Conservation (phyloP, 2,888 invertebrate species). For the Serrognathus titanus region DNA sequence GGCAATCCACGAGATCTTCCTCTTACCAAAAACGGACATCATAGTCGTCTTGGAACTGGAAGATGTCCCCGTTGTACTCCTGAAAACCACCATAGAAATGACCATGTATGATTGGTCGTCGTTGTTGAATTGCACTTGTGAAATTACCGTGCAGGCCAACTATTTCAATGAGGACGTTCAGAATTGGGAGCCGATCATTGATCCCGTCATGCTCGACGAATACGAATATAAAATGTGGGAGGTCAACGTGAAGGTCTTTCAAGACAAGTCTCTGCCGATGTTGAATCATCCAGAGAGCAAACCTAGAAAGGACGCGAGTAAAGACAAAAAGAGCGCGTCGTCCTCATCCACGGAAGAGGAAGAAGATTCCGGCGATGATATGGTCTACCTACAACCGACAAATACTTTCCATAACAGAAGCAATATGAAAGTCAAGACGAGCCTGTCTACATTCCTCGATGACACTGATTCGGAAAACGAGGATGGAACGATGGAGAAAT, state of each 20-base stretch:
- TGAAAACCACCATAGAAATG: constrained; percentile 57
- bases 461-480: constrained; percentile 76
- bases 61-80: constrained; percentile 54
- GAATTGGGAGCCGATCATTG: constrained; percentile 81
- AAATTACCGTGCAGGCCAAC: constrained; percentile 50
- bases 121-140: constrained; percentile 43
- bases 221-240: constrained; percentile 71
- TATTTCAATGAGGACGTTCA: constrained; percentile 46
- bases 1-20: constrained; percentile 34
- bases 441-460: constrained; percentile 54
- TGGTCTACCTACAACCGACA: constrained; percentile 47
- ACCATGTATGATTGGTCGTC: constrained; percentile 67
- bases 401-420: constrained; percentile 37
- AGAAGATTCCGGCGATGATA: constrained; percentile 47
- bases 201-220: constrained; percentile 67
- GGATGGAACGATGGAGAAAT: constrained; percentile 64
- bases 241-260: constrained; percentile 61
- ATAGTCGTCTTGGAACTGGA: constrained; percentile 64
- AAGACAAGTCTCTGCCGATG: constrained; percentile 48
- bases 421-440: constrained; percentile 49
- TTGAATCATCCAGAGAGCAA: constrained; percentile 34
- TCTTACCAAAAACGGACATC: constrained; percentile 54
- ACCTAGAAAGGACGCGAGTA: constrained; percentile 26
- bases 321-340: constrained; percentile 27
- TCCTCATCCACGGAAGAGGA: constrained; percentile 40